Base-by-base conservation (phyloP, 2,888 invertebrate species). In the Eulithis prunata region DNA sequence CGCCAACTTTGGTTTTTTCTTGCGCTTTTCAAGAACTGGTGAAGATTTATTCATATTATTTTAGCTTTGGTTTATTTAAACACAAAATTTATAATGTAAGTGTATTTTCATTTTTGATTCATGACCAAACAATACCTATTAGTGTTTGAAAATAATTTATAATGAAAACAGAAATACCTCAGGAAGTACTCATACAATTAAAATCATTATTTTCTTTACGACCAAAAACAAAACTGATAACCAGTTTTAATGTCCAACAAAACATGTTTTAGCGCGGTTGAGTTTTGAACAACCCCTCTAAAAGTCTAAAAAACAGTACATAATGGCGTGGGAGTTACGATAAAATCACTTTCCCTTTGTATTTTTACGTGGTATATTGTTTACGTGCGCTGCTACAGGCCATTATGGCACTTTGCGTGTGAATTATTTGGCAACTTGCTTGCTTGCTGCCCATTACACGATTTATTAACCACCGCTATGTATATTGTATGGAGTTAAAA, bases 391-490 rank as follows among this genome's bases (percentile, higher is more conserved):
- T 76, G 79, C 79, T 77, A 71, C 75, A 73, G 77, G 77, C 88
- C 86, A 86, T 88, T 87, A 87, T 78, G 81, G 84, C 81, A 83
- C 84, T 89, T 86, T 84, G 76, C 76, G 81, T 77, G 86, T 90
- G 89, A 90, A 87, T 89, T 90, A 90, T 91, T 88, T 84, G 85
- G 84, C 85, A 87, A 87, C 81, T 85, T 81, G 83, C 83, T 77
- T 75, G 79, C 70, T 62, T 46, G 62, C 77, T 77, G 75, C 83
- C 87, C 88, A 85, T 87, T 88, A 87, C 77, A 71, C 81, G 85
- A 90, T 89, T 89, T 89, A 89, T 86, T 80, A 77, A 79, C 79
- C 78, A 66, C 75, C 74, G 71, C 70, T 64, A 70, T 75, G 74
- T 71, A 71, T 73, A 75, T 76, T 66, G 49, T 61, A 54, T 28